Base-by-base conservation (phyloP, 2,888 invertebrate species). In the Polietes domitor region DNA sequence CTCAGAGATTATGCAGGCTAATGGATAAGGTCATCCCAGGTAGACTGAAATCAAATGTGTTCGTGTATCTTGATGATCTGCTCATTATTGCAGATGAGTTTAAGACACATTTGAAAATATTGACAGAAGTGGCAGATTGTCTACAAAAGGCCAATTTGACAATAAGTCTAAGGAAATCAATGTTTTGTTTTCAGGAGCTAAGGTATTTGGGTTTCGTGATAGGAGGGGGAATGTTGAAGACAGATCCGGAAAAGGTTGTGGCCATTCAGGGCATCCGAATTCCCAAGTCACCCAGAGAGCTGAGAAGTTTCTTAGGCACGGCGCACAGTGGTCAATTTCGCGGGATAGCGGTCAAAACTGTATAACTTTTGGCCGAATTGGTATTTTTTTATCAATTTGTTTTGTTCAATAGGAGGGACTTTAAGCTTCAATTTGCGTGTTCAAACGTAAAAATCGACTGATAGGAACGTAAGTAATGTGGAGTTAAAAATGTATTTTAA, bases 201-300 rank as follows among this genome's bases (percentile, higher is more conserved):
- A 10, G 10, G 47, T 12, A 47, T 47, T n/a, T 47, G 15, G 47
- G 47, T 6, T 24, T 61, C 15, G 19, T 70, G 26, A 43, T 65
- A 32, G 70, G 77, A 26, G 47, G 26, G 7, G 71, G 70, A 2
- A 71, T 15, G 26, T 24, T 77, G 12, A 55, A 70, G 21, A 77
- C 72, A 0, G 71, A 78, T 26, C 26, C 63, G 0, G 73, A 73
- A 2, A 63, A 73, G 28, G 63, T 78, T 0, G 17, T 24, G 6
- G 72, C 72, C 0, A 78, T 78, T 12, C 12, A 41, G 19, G 26
- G 19, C 12, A 78, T 78, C n/a, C 32, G 32, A 74, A n/a, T n/a
- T n/a, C n/a, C n/a, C n/a, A n/a, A n/a, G n/a, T n/a, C n/a, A n/a
- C n/a, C n/a, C n/a, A n/a, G n/a, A n/a, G n/a, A n/a, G n/a, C n/a